phyloP scores from a whole-genome alignment of 1,140 invertebrate genomes.

The Hyles vespertilio region DNA sequence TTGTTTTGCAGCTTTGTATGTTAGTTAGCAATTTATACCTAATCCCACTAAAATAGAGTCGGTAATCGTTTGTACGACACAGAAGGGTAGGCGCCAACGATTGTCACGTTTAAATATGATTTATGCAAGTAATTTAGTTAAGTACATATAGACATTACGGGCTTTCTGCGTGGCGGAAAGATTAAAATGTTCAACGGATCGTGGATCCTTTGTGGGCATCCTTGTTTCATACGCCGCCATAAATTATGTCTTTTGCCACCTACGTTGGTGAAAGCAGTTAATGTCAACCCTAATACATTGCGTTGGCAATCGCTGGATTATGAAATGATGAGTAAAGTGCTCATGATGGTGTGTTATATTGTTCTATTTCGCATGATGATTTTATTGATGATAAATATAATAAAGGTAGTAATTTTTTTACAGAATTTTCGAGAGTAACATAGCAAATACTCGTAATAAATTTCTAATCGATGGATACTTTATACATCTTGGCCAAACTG shows the following conservation, averaged over 20 bases:
- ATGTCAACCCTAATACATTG: no score
- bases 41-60: not conserved
- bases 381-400: no score
- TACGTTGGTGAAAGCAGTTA: no score
- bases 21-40: not conserved
- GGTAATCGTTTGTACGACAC: not conserved
- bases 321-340: no score
- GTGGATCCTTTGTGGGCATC: constrained; percentile 36
- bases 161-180: constrained; percentile 41
- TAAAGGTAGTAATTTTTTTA: no score
- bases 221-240: constrained; percentile 26
- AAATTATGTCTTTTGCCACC: constrained; percentile 37
- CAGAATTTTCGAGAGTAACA: no score
- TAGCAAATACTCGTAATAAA: no score
- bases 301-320: no score
- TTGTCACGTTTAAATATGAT: constrained; percentile 70
- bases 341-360: no score
- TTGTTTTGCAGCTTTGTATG: not conserved
- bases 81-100: constrained; percentile 26
- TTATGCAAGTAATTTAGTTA: constrained; percentile 72
- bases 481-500: no score
- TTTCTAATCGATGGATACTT: no score
- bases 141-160: constrained; percentile 65
- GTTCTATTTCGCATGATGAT: no score
- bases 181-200: constrained; percentile 56